These are phyloP conservation scores for Omphaloscelis lunosa DNA, from an alignment of 2,888 invertebrate genomes.

Conservation along the genomic window DNA sequence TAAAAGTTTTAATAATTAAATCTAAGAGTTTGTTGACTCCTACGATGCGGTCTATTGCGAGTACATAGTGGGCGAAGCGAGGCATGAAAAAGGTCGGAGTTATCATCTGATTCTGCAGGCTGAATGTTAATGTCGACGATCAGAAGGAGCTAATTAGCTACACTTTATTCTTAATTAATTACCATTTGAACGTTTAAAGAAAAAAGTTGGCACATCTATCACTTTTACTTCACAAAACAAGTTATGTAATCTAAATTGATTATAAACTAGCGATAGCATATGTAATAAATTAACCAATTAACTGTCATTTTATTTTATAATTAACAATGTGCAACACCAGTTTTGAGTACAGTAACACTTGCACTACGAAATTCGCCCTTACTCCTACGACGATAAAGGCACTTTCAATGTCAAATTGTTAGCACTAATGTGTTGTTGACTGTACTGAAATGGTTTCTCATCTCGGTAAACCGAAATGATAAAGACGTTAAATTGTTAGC, in stretches of 20 bases:
- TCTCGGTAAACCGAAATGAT: too few species aligned
- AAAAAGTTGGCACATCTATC: background rate
- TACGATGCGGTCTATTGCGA: background rate
- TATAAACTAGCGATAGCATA: background rate
- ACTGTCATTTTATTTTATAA: conserved; percentile 7
- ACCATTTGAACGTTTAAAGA: too few species aligned
- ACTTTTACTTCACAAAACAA: background rate
- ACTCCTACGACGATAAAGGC: too few species aligned
- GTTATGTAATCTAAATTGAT: conserved; percentile 13
- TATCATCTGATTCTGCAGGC: background rate
- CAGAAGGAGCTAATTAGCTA: too few species aligned
- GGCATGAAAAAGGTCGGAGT: background rate
- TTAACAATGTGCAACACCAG: background rate
- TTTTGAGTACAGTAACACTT: background rate
- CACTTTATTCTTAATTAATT: too few species aligned
- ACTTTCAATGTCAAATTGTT: too few species aligned
- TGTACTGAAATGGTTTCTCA: too few species aligned
- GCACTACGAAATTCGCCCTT: too few species aligned
- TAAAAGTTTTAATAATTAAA: too few species aligned
- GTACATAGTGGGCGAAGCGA: background rate
- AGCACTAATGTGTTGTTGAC: too few species aligned
- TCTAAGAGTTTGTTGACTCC: too few species aligned
- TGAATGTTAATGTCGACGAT: background rate
- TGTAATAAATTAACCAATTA: conserved; percentile 22
- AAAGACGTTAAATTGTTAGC: too few species aligned